These are phyloP conservation scores for Heliconius hewitsoni DNA, from an alignment of 1,140 invertebrate genomes.

Conservation along the genomic window DNA sequence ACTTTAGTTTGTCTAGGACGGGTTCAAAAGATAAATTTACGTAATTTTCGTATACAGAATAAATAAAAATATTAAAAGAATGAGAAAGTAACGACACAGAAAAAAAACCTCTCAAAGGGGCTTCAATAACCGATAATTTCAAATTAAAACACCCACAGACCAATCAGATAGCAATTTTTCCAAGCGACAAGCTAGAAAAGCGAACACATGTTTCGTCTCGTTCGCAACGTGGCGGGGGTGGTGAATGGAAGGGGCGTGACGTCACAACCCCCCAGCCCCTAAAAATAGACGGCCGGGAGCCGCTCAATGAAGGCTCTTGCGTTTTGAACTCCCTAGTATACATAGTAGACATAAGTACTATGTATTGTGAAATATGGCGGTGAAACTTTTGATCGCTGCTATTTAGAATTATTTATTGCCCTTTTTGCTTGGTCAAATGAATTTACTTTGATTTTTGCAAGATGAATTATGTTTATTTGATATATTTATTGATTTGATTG, in stretches of 20 bases:
- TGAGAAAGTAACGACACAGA: not conserved
- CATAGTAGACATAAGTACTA: not conserved
- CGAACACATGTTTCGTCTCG: conserved; percentile 47
- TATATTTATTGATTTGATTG: not conserved
- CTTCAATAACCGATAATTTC: conserved; percentile 17
- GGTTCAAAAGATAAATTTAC: not conserved
- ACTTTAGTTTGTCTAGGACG: not conserved
- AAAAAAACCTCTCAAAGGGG: not conserved
- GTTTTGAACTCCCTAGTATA: conserved; percentile 15
- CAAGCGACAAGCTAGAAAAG: conserved; percentile 39
- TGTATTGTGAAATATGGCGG: conserved; percentile 6
- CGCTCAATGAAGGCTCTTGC: conserved; percentile 60
- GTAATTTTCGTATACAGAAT: not conserved
- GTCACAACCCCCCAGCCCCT: conserved; percentile 53
- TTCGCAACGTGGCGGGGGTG: conserved; percentile 43
- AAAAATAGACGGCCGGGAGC: conserved; percentile 70
- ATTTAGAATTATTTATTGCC: conserved; percentile 19
- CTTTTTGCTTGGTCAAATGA: not conserved
- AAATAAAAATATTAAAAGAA: not conserved
- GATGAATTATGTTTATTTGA: not conserved
- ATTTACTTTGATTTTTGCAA: not conserved
- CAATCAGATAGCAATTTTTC: conserved; percentile 49
- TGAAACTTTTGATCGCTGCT: conserved; percentile 18
- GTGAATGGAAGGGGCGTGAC: conserved; percentile 51
- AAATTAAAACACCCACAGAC: conserved; percentile 33